Percentiles rank a stretch among this genome's conserved stretches.
These are phyloP conservation scores for Lycorma delicatula DNA, from an alignment of 1,140 invertebrate genomes.

Conservation along the genomic window DNA sequence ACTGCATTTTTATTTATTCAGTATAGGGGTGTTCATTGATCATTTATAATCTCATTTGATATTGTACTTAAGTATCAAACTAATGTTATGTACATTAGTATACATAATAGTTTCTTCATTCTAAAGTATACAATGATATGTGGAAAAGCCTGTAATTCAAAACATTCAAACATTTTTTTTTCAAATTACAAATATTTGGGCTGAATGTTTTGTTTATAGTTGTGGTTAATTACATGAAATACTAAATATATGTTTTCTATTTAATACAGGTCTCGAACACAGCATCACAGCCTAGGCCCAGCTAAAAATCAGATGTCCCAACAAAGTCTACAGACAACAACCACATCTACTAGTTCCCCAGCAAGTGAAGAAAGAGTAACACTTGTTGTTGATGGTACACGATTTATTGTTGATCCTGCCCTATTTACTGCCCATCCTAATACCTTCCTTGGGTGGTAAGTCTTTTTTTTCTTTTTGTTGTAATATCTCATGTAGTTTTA, in stretches of 20 bases:
- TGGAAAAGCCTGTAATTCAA: no score
- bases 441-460: slow-evolving; percentile 76
- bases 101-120: no score
- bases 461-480: no score
- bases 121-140: no score
- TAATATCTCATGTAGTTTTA: no score
- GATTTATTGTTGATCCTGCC: slow-evolving; percentile 77
- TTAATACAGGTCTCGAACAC: slow-evolving; percentile 25
- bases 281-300: slow-evolving; percentile 24
- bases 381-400: slow-evolving; percentile 86
- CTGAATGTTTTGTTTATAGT: neutral
- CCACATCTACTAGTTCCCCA: neutral
- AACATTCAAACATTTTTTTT: no score
- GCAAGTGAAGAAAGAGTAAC: slow-evolving; percentile 69
- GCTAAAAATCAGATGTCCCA: slow-evolving; percentile 29
- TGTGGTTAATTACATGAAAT: neutral
- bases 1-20: no score
- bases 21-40: no score
- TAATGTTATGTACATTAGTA: no score
- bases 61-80: no score
- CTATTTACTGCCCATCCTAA: slow-evolving; percentile 86
- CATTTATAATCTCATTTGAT: no score
- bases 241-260: slow-evolving; percentile 15
- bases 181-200: no score
- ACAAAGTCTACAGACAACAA: slow-evolving; percentile 1